phyloP scores from a whole-genome alignment of 2,113 vertebrate genomes.

The Scophthalmus maximus region DNA sequence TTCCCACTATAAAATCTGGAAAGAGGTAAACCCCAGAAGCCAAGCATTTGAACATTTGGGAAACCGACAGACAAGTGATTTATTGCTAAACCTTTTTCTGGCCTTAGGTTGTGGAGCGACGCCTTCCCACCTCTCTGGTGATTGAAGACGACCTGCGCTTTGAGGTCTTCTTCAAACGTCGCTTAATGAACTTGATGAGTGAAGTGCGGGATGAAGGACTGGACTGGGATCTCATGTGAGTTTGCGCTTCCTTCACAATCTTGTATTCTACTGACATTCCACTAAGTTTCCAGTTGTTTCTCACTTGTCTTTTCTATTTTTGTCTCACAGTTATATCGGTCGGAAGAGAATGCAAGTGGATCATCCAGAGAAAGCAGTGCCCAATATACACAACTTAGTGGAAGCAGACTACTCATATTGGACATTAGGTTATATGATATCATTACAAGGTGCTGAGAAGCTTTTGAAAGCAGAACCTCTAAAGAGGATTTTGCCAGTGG shows the following conservation, averaged over 20 bases:
- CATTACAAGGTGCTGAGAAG: conserved; percentile 89
- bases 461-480: conserved; percentile 88
- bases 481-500: conserved; percentile 89
- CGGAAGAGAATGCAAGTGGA: conserved; percentile 95
- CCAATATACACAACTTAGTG: conserved; percentile 89
- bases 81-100: conserved; percentile 6
- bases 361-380: conserved; percentile 88
- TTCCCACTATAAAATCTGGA: conserved; percentile 92
- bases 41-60: conserved; percentile 81
- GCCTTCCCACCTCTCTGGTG: conserved; percentile 84
- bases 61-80: background rate
- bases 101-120: conserved; percentile 84
- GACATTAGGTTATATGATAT: conserved; percentile 92
- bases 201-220: conserved; percentile 84
- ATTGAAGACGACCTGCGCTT: conserved; percentile 95
- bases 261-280: background rate
- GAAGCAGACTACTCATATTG: conserved; percentile 95
- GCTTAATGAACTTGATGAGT: conserved; percentile 88
- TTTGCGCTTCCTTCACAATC: background rate
- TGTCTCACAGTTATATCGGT: conserved; percentile 87
- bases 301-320: background rate
- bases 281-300: background rate
- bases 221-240: conserved; percentile 94
- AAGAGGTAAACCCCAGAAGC: conserved; percentile 83
- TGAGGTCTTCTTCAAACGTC: conserved; percentile 94